Conservation (phyloP, 1,140 invertebrate species). For the Cydia pomonella region DNA sequence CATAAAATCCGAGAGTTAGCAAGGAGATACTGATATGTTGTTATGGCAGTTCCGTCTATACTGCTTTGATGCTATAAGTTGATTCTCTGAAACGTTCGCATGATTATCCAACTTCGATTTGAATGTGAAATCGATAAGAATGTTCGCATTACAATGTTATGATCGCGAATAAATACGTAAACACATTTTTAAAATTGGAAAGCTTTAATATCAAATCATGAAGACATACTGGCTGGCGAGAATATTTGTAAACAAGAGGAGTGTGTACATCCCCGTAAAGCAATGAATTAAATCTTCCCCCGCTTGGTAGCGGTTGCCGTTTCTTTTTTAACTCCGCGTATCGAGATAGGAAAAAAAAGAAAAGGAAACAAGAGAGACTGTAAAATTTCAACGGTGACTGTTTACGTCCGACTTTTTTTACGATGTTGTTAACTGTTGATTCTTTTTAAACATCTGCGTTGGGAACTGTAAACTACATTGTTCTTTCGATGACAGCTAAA, state of each 20-base stretch:
- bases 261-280: neutral
- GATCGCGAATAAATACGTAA: neutral
- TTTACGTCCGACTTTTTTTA: slow-evolving; percentile 74
- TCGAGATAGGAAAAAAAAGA: slow-evolving; percentile 55
- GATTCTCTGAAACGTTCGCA: neutral
- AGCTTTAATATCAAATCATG: slow-evolving; percentile 1
- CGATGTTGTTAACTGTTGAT: slow-evolving; percentile 77
- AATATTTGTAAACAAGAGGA: slow-evolving; percentile 26
- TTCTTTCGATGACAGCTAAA: slow-evolving; percentile 62
- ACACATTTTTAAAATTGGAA: neutral
- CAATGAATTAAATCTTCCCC: slow-evolving; percentile 26
- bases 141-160: neutral
- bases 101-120: neutral
- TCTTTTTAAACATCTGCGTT: slow-evolving; percentile 78
- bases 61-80: slow-evolving; percentile 17
- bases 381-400: slow-evolving; percentile 75
- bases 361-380: slow-evolving; percentile 69
- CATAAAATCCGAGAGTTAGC: slow-evolving; percentile 26
- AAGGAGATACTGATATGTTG: slow-evolving; percentile 27
- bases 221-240: neutral
- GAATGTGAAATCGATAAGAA: slow-evolving; percentile 6
- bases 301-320: neutral
- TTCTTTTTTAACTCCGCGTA: slow-evolving; percentile 38
- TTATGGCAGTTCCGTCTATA: slow-evolving; percentile 14
- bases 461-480: slow-evolving; percentile 77